A percentile compares a stretch with the other conserved stretches of the same genome.
These are phyloP conservation scores for Otus scops DNA, from an alignment of 2,797 vertebrate species.

Conservation along the genomic window DNA sequence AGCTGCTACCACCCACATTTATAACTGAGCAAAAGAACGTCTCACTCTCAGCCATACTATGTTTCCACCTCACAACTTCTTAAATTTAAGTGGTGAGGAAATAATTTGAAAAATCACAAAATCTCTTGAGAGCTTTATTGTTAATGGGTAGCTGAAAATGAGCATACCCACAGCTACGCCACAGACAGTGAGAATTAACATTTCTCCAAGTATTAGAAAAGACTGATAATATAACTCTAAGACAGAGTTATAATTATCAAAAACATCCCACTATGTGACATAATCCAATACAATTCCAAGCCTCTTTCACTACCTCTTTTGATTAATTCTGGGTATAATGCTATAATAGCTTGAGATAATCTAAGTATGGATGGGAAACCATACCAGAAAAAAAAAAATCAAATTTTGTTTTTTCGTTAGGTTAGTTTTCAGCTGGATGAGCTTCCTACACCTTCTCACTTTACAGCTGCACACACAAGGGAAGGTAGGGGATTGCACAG, in stretches of 20 bases:
- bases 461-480: background rate
- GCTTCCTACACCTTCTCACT: background rate
- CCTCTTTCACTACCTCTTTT: background rate
- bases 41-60: background rate
- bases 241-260: background rate
- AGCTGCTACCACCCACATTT: background rate
- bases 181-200: background rate
- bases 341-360: background rate
- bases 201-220: background rate
- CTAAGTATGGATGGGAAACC: background rate
- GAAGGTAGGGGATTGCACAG: background rate
- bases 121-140: background rate
- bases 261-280: background rate
- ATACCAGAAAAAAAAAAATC: background rate
- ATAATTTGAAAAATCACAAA: background rate
- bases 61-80: background rate
- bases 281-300: background rate
- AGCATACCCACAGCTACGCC: background rate
- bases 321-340: background rate
- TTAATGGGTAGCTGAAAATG: background rate
- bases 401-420: accelerated
- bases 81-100: background rate
- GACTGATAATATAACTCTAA: background rate
- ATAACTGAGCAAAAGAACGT: background rate
- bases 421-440: background rate